Conservation (phyloP, 2,888 invertebrate genomes). For the Sarcophaga carnaria region DNA sequence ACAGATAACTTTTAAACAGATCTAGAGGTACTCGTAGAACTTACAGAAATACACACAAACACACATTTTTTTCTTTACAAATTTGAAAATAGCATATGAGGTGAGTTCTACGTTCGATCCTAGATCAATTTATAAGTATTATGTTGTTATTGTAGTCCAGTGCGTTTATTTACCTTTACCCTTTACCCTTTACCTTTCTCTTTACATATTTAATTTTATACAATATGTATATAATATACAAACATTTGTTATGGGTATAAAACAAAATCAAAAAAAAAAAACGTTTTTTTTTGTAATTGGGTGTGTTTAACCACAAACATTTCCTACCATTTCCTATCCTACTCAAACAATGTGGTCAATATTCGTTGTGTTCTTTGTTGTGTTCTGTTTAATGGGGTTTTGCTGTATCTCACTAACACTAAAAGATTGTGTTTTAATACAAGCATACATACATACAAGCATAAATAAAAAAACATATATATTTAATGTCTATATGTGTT, state of each 20-base stretch:
- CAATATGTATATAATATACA: neutral
- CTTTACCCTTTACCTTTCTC: neutral
- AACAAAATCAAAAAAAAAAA: neutral
- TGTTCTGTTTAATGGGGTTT: neutral
- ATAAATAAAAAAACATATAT: neutral
- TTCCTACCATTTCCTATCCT: neutral
- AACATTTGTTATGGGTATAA: neutral
- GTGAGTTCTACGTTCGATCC: neutral
- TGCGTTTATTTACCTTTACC: neutral
- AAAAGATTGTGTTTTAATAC: neutral
- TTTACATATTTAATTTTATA: neutral
- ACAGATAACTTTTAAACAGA: no score
- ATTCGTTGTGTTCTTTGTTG: slow-evolving; percentile 14
- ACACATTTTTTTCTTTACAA: neutral
- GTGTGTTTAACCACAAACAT: neutral
- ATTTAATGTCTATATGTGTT: neutral
- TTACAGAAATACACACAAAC: slow-evolving; percentile 24
- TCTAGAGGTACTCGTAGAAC: no score
- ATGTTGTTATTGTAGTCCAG: neutral
- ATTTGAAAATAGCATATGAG: no score
- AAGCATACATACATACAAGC: neutral
- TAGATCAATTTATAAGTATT: neutral
- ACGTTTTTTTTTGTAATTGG: neutral
- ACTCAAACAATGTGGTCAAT: slow-evolving; percentile 30
- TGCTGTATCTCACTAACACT: neutral